Conservation (phyloP, 2,113 vertebrate species). For the Pituophis catenifer region DNA sequence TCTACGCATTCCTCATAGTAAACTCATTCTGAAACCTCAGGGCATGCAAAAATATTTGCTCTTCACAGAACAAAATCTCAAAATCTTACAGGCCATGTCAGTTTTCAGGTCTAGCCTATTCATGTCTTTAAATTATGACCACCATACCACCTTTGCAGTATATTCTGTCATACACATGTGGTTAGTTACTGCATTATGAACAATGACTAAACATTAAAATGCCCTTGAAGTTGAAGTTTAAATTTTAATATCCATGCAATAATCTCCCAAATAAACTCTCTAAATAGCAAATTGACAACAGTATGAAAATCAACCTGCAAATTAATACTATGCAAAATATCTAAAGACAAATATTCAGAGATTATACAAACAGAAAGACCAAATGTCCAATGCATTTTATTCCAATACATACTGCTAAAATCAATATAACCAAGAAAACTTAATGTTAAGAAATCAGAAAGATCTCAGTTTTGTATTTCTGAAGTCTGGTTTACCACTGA, state of each 20-base stretch:
- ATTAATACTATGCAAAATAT: background rate
- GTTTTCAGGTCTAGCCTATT: background rate
- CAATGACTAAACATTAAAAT: background rate
- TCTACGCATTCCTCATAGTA: background rate
- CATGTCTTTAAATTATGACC: background rate
- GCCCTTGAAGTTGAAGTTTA: background rate
- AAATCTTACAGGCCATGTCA: background rate
- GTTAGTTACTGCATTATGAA: background rate
- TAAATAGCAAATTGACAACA: background rate
- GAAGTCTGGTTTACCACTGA: conserved; percentile 17
- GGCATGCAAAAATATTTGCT: background rate
- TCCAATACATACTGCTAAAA: background rate
- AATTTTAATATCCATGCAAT: background rate
- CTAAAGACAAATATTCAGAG: background rate
- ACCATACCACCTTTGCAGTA: background rate
- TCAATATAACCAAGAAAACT: background rate
- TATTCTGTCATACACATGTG: background rate
- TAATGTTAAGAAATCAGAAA: conserved; percentile 10
- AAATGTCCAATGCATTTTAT: background rate
- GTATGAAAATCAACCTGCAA: background rate
- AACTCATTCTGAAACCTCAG: background rate
- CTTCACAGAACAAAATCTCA: background rate
- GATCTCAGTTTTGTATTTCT: background rate
- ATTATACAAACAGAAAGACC: background rate
- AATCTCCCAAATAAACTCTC: background rate